Evolutionary conservation across 2,113 vertebrate species (phyloP), one percentile per base, ranked within the genome.

Genomic region (Stomatorhinus ivindoensis): DNA sequence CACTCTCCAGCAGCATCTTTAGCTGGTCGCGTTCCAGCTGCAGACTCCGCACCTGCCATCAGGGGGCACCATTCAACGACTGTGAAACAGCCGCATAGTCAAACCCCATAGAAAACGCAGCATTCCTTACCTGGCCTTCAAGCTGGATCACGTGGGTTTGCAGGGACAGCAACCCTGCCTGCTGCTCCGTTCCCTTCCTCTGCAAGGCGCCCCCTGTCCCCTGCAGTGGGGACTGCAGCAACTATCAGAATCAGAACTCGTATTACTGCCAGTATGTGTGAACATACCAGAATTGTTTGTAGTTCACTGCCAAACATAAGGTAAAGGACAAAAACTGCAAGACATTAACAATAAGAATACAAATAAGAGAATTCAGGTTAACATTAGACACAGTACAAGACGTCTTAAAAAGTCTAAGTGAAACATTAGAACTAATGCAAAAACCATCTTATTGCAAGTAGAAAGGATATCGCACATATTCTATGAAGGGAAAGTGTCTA

Each of bases 1-100:
- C 84, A 15, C 92, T 97, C 86, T 97, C 96, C 44, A 98, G 91
- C 88, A 98, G 89, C 87, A 95, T 91, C 39, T 92, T 94, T 61
- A 95, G 95, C 91, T 97, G 96, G 2, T 94, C 94, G 90, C 92
- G 93, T 91, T 98, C 97, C 89, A 97, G 93, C 92, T 97, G 95
- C 91, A 97, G 91, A 1, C 91, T 96, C 89, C 92, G 95, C 31
- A 97, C 95, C 97, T 98, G 90, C 39, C 48, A 55, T 0, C 4
- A 6, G 91, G 55, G 86, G 69, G 7, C 48, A 92, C 91, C 6
- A 31, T 1, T 55, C 10, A 48, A 35, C 47, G 85, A 51, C 50
- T 51, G 50, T 3, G 31, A 17, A 3, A 42, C 31, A 21, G 51
- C 53, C 31, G 27, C 48, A 53, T 8, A 15, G 15, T 55, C 27